Evolutionary conservation across 2,113 vertebrate species (phyloP).

Genomic region (Halichoerus grypus): DNA sequence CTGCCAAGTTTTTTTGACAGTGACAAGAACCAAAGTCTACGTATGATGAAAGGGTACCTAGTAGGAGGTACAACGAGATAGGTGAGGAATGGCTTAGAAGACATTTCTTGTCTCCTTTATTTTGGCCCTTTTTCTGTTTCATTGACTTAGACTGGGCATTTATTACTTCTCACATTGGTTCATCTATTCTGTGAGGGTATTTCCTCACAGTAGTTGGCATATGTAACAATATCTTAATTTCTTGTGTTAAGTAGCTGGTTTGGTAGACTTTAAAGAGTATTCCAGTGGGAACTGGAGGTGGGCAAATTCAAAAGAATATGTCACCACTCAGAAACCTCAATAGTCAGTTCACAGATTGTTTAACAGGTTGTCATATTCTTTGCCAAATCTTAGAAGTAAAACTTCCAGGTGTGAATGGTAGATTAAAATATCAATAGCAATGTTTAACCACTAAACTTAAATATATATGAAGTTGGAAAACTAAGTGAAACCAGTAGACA

Average conservation of each 20-base stretch:
- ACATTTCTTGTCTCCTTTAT: background rate
- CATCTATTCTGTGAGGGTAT: background rate
- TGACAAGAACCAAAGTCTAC: background rate
- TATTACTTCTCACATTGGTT: background rate
- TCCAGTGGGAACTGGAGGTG: accelerated
- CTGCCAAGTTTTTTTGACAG: background rate
- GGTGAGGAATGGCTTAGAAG: background rate
- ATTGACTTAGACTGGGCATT: background rate
- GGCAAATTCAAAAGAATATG: background rate
- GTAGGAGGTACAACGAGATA: background rate
- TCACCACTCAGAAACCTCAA: background rate
- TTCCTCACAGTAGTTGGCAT: background rate
- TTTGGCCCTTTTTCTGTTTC: background rate
- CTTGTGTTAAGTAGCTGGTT: background rate
- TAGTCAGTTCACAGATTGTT: background rate
- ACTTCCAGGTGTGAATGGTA: background rate
- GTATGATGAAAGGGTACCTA: background rate
- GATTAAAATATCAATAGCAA: background rate
- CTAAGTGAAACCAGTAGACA: background rate
- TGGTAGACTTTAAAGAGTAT: background rate
- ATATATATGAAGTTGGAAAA: background rate
- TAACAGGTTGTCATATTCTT: background rate
- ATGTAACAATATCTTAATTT: background rate
- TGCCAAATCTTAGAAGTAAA: background rate
- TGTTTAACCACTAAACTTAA: background rate